Evolutionary conservation across 2,888 invertebrate species (phyloP), one percentile per base, ranked within the genome.

Genomic region (Hoplodrina ambigua): DNA sequence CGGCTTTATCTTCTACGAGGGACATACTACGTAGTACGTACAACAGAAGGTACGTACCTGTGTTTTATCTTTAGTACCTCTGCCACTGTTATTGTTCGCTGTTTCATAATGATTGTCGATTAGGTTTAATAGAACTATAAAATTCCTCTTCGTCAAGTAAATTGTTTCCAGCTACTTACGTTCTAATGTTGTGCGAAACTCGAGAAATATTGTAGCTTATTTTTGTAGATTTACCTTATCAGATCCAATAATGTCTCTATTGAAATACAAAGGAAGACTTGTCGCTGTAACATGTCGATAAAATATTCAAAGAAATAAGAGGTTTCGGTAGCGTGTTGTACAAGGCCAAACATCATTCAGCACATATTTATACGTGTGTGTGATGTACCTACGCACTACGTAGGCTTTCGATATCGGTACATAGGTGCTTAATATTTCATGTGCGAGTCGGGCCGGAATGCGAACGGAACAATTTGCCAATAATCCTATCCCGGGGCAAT

Each of bases 401-500:
- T 76, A 79, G 76, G 85, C 72, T 70, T 83, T 78, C 80, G 82
- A 81, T 78, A 81, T 80, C 83, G 80, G 88, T 85, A 86, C 86
- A 90, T 89, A 90, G 91, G 90, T 91, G 92, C 91, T 94, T 93
- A 94, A 94, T 94, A 94, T 94, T 94, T 94, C 93, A 93, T 89
- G 92, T 91, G 91, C 90, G 91, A 90, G 88, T 87, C 89, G 87
- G 88, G 85, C 85, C 88, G 93, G 94, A 94, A 94, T 93, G 93
- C 90, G 93, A 92, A 90, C 93, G 90, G 94, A 94, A 94, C 94
- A 94, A 95, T 95, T 94, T 94, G 93, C 94, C 94, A 95, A 94
- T 94, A 94, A 94, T 94, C 93, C 94, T 91, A 92, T 92, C 93
- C 90, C 89, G 87, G 87, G 90, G 92, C 92, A 93, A 94, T 94